Conservation (phyloP, 1,140 invertebrate genomes). For the Bombus soroeensis region DNA sequence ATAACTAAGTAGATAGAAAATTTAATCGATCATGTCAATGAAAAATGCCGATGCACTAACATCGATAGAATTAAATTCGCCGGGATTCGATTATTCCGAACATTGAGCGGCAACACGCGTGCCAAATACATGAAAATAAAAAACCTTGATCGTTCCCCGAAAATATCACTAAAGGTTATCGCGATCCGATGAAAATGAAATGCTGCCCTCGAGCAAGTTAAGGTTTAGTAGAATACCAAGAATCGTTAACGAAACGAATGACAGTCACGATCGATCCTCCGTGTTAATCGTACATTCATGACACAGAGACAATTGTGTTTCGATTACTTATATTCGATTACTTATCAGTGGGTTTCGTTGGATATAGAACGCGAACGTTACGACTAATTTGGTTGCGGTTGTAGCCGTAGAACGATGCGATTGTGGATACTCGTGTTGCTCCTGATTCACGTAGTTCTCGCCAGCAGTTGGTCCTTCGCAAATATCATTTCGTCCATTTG, state of each 20-base stretch:
- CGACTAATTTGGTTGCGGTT: neutral
- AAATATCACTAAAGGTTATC: conserved; percentile 17
- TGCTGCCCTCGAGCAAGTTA: neutral
- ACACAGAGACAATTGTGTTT: too few species aligned
- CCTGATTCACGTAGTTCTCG: conserved; percentile 23
- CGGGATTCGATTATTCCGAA: too few species aligned
- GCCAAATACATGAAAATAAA: too few species aligned
- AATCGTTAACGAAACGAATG: neutral
- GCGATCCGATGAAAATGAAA: neutral
- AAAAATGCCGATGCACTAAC: neutral
- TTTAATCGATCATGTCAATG: neutral
- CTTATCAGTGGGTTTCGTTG: neutral
- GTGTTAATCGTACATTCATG: too few species aligned
- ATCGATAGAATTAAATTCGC: neutral
- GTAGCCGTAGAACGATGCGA: conserved; percentile 27
- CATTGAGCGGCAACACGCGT: too few species aligned
- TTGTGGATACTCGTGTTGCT: conserved; percentile 36
- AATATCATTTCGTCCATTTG: neutral
- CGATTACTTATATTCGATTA: neutral
- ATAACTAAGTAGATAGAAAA: neutral
- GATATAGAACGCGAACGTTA: neutral
- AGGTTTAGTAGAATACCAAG: neutral
- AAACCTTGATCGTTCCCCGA: neutral
- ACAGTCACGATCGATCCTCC: neutral
- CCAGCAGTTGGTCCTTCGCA: conserved; percentile 55